A percentile compares a stretch with the other conserved stretches of the same genome.
Conservation (phyloP, 2,113 vertebrate species). For the Dicrurus megarhynchus region DNA sequence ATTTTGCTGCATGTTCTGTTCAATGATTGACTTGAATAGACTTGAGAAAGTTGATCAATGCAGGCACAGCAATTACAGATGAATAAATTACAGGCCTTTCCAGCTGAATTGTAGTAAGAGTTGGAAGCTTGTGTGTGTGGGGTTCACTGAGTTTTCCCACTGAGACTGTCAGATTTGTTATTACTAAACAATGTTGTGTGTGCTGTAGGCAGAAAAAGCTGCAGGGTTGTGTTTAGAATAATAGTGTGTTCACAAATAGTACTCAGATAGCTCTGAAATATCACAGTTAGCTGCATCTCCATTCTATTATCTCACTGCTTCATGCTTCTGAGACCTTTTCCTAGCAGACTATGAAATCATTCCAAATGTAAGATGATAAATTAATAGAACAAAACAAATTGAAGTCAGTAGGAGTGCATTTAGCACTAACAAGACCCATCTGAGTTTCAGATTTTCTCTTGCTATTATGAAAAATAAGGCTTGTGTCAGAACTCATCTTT, state of each 20-base stretch:
- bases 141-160: neutral
- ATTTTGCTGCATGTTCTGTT: neutral
- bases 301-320: constrained; percentile 24
- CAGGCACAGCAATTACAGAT: neutral
- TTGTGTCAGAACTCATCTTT: constrained; percentile 10
- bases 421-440: constrained; percentile 49
- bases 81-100: neutral
- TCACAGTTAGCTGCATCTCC: constrained; percentile 36
- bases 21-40: neutral
- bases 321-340: constrained; percentile 45
- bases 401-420: constrained; percentile 38
- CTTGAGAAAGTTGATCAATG: neutral
- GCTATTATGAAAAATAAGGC: constrained; percentile 31
- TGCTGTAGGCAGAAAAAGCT: neutral
- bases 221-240: constrained; percentile 1
- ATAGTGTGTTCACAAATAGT: neutral
- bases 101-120: neutral
- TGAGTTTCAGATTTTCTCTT: constrained; percentile 48
- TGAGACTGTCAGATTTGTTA: neutral
- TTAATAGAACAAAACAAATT: constrained; percentile 57
- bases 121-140: neutral
- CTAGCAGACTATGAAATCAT: constrained; percentile 42
- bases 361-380: constrained; percentile 38
- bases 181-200: neutral
- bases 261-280: constrained; percentile 15